These are phyloP conservation scores for Andrena chrysosceles DNA, from an alignment of 2,888 invertebrate genomes.

Conservation along the genomic window DNA sequence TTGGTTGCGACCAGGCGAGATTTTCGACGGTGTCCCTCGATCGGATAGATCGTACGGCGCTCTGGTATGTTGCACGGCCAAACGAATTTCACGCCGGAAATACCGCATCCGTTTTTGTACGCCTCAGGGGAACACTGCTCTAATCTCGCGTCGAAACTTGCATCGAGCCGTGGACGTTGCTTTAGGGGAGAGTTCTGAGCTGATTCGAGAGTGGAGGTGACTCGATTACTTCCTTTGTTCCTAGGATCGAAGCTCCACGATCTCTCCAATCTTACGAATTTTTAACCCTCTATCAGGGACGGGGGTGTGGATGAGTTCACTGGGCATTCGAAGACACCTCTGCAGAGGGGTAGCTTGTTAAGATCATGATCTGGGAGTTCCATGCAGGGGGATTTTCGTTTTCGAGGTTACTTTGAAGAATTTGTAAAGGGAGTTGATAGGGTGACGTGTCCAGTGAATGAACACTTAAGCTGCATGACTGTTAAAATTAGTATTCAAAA, in stretches of 20 bases:
- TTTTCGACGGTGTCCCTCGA: conserved; percentile 25
- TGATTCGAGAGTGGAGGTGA: conserved; percentile 29
- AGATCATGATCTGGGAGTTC: no score
- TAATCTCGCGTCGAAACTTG: conserved; percentile 34
- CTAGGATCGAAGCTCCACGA: background rate
- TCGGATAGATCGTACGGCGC: conserved; percentile 19
- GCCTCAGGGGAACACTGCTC: conserved; percentile 8
- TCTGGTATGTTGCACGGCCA: conserved; percentile 40
- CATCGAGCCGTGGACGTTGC: conserved; percentile 3
- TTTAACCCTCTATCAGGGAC: no score
- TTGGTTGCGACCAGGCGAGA: background rate
- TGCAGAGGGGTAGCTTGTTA: no score
- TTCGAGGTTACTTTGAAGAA: no score
- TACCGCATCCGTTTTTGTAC: conserved; percentile 26
- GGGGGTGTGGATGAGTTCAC: no score
- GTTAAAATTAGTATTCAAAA: no score
- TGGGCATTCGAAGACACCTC: no score
- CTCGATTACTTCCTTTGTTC: conserved; percentile 15
- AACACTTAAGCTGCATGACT: no score
- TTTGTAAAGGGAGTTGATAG: no score
- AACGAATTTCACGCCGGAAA: conserved; percentile 53
- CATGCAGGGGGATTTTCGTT: no score
- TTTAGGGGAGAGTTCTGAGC: conserved; percentile 17
- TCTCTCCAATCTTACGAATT: no score
- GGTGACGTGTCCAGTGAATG: no score